Base-by-base conservation (phyloP, 2,113 vertebrate genomes). In the Tachysurus vachellii region DNA sequence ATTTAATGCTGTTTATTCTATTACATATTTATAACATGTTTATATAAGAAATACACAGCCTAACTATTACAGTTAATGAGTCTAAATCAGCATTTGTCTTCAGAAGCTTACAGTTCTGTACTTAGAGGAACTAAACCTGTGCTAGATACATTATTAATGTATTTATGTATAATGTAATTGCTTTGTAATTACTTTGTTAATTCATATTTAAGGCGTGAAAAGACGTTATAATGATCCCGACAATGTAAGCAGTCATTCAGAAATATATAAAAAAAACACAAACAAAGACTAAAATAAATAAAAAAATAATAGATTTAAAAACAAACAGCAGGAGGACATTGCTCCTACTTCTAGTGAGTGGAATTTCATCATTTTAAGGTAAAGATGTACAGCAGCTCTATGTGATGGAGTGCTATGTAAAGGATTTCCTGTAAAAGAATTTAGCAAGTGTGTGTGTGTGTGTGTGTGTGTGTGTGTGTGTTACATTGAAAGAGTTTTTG, bases 391-490 rank as follows among this genome's bases (percentile, higher is more conserved):
- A 54, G 0, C 70, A 47, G 31, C 9, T 76, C 44, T 56, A 54
- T 36, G 5, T 8, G 19, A 71, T 16, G 13, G 12, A 36, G n/a
- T 53, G 54, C 23, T 16, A 59, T n/a, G 42, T 31, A 11, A 76
- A 76, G 12, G 23, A 11, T 31, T 73, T 31, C 11, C 56, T 76
- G 13, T 31, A 21, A 76, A 85, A 76, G 2, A 50, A 73, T 28
- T 50, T 42, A 62, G 13, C 17, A 26, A 28, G 13, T 13, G 13
- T n/a, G 70, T 75, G 23, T 61, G 53, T 79, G 50, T 44, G 10
- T 77, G 71, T 70, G 14, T 79, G 86, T 62, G 42, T 31, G 53
- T 62, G 71, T 62, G 36, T 85, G 64, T 80, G 62, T 57, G 26
- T 79, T 73, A 28, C 23, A 14, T 16, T 54, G 3, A 75, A n/a